Percentiles rank a stretch among this genome's conserved stretches.
These are phyloP conservation scores for Melieria picta DNA, from an alignment of 2,888 invertebrate species.

Conservation along the genomic window DNA sequence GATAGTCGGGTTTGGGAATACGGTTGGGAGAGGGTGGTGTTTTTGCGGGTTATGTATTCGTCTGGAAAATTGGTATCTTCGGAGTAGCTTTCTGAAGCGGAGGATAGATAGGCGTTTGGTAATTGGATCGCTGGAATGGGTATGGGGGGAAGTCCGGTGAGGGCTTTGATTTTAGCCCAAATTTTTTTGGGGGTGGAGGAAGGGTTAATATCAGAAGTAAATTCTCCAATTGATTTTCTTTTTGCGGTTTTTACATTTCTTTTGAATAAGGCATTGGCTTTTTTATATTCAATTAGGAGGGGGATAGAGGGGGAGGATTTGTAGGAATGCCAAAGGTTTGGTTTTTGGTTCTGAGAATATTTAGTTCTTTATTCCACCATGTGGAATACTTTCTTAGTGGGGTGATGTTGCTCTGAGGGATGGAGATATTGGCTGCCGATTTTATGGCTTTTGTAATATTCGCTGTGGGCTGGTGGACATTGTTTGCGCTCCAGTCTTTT, in stretches of 20 bases:
- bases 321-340: not conserved
- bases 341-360: not conserved
- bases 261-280: slow-evolving; percentile 10
- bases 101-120: not conserved
- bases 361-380: not conserved
- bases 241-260: not conserved
- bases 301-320: not conserved
- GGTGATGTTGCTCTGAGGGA: slow-evolving; percentile 4
- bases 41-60: not conserved
- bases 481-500: not conserved
- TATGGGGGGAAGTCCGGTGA: not conserved
- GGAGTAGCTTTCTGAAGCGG: not conserved
- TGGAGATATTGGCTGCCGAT: not conserved
- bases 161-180: slow-evolving; percentile 9
- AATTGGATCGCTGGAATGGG: not conserved
- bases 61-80: not conserved
- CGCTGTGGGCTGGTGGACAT: not conserved
- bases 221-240: not conserved
- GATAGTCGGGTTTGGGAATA: not conserved
- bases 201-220: slow-evolving; percentile 8
- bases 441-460: slow-evolving; percentile 9
- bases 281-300: not conserved
- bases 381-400: not conserved
- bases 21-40: not conserved
- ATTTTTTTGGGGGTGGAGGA: not conserved